Evolutionary conservation across 2,888 invertebrate species (phyloP).

Genomic region (Busseola fusca): DNA sequence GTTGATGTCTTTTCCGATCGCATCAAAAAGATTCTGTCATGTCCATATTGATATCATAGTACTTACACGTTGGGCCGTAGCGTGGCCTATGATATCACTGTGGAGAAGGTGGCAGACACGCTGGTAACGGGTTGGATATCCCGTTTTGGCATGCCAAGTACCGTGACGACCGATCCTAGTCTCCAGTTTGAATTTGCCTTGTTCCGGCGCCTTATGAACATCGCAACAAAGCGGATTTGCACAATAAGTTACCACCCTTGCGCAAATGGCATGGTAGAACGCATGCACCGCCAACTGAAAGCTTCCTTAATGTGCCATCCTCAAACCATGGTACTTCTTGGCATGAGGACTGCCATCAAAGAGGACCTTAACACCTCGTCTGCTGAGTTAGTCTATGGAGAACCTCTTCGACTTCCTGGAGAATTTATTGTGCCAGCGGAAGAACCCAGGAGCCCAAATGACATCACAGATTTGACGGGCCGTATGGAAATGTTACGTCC

Average conservation of each 20-base stretch:
- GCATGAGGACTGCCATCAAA: background rate
- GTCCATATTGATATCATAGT: background rate
- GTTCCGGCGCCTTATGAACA: background rate
- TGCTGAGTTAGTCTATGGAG: background rate
- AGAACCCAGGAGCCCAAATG: background rate
- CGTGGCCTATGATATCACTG: background rate
- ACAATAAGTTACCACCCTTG: background rate
- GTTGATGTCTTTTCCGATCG: too few species aligned
- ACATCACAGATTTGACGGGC: background rate
- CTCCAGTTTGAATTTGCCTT: background rate
- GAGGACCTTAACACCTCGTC: slow-evolving; percentile 3
- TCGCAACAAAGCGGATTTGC: background rate
- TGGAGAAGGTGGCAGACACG: background rate
- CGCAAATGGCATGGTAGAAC: too few species aligned
- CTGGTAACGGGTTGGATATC: slow-evolving; percentile 1
- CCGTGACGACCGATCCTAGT: background rate
- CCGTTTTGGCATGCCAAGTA: background rate
- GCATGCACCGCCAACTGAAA: too few species aligned
- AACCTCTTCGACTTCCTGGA: background rate
- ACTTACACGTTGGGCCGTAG: background rate
- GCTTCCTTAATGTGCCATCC: background rate
- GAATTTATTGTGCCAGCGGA: background rate
- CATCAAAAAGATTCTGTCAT: too few species aligned
- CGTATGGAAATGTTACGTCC: too few species aligned
- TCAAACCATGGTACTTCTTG: background rate